Percentiles rank a stretch among this genome's conserved stretches.
These are phyloP conservation scores for Carterocephalus palaemon DNA, from an alignment of 2,888 invertebrate genomes.

Conservation along the genomic window DNA sequence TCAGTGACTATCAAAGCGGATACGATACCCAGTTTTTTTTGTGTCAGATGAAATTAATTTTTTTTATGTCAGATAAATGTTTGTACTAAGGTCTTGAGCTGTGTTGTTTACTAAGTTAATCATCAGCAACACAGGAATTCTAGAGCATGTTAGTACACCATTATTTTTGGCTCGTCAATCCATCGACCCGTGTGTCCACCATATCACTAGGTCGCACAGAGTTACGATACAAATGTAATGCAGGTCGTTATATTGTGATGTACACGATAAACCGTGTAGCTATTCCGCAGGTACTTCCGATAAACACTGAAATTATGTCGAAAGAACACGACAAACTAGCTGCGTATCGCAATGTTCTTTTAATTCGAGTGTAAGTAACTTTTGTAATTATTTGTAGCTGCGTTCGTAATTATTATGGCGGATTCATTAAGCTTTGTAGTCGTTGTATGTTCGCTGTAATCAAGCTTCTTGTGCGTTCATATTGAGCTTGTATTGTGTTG, in stretches of 20 bases:
- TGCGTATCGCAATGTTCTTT: conserved; percentile 13
- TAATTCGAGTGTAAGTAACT: conserved; percentile 14
- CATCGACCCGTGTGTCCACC: conserved; percentile 7
- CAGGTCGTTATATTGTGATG: conserved; percentile 36
- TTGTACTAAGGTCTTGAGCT: no score
- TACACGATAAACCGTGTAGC: conserved; percentile 31
- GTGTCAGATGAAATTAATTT: no score
- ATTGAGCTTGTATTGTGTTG: no score
- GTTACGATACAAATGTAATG: conserved; percentile 36
- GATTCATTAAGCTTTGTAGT: no score
- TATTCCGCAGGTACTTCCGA: conserved; percentile 33
- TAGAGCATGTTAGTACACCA: not conserved
- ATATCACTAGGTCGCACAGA: conserved; percentile 23
- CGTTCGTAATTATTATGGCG: no score
- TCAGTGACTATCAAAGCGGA: no score
- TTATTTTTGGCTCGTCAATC: not conserved
- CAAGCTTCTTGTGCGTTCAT: no score
- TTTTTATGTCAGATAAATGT: no score
- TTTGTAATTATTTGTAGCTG: conserved; percentile 14
- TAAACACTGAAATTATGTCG: conserved; percentile 49
- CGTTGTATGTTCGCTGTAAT: no score
- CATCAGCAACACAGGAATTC: no score
- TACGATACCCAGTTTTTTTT: no score
- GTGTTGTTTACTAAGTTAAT: no score
- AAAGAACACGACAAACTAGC: conserved; percentile 21